Evolutionary conservation across 2,888 invertebrate genomes (phyloP).

Genomic region (Chelonus formosanus): DNA sequence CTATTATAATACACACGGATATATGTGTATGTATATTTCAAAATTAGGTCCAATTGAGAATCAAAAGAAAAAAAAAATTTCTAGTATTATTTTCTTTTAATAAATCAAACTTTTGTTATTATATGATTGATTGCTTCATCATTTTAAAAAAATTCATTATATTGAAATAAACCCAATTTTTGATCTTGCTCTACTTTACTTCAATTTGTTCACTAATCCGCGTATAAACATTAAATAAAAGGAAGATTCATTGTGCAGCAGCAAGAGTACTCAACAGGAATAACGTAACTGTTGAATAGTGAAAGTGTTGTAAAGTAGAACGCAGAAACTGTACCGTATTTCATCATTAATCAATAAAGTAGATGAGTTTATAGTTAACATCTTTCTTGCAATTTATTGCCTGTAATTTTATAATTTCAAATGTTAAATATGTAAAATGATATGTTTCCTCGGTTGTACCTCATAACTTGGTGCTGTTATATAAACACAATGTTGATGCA

Average conservation of each 20-base stretch:
- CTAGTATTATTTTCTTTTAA: no score
- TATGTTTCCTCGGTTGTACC: not conserved
- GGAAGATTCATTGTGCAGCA: constrained; percentile 13
- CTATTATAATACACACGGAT: no score
- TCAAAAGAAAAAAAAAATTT: no score
- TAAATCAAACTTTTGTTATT: no score
- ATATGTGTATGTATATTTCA: no score
- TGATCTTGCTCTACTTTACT: no score
- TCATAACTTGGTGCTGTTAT: no score
- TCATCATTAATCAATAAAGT: constrained; percentile 57
- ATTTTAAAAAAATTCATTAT: no score
- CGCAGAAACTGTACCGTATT: constrained; percentile 46
- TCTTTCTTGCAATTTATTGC: not conserved
- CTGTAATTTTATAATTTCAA: constrained; percentile 4
- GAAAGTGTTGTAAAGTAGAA: constrained; percentile 61
- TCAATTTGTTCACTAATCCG: constrained; percentile 2
- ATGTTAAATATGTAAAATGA: not conserved
- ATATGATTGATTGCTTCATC: no score
- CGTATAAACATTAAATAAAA: constrained; percentile 24
- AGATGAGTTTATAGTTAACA: constrained; percentile 19
- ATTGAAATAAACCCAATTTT: no score
- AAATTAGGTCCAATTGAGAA: no score
- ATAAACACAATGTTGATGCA: no score
- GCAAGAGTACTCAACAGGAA: constrained; percentile 40
- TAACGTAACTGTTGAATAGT: constrained; percentile 65